These are phyloP conservation scores for Zaprionus lachaisei DNA, from an alignment of 1,140 invertebrate genomes.

Conservation along the genomic window DNA sequence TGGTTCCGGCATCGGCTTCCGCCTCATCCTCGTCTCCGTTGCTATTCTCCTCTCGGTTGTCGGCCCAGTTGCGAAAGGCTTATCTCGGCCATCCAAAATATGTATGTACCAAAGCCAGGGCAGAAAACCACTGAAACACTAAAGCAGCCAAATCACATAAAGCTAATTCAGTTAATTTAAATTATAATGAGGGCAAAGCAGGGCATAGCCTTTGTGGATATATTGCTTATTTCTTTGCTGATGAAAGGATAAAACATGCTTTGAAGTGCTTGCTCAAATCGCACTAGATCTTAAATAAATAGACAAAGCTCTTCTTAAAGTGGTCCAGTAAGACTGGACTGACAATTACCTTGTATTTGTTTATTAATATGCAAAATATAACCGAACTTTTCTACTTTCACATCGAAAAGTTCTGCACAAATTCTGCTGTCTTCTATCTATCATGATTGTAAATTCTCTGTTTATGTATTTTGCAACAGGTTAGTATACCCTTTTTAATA, in stretches of 20 bases:
- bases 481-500: no score
- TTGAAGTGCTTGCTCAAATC: constrained; percentile 34
- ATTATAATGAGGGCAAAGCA: constrained; percentile 62
- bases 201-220: constrained; percentile 22
- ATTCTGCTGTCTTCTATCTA: no score
- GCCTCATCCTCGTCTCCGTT: neutral
- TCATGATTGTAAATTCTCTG: no score
- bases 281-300: constrained; percentile 7
- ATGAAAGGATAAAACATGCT: constrained; percentile 56
- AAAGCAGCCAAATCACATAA: constrained; percentile 75
- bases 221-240: constrained; percentile 29
- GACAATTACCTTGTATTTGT: no score
- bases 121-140: constrained; percentile 56
- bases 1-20: constrained; percentile 16
- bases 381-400: no score
- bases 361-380: no score
- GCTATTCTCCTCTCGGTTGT: neutral
- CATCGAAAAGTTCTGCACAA: no score
- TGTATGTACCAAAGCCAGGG: constrained; percentile 39
- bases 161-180: constrained; percentile 79
- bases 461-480: no score
- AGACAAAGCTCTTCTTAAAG: constrained; percentile 1
- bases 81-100: constrained; percentile 56
- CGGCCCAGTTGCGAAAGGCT: constrained; percentile 42
- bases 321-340: neutral